Percentiles rank a stretch among this genome's conserved stretches.
These are phyloP conservation scores for Cathartes aura DNA, from an alignment of 2,113 vertebrate species.

Conservation along the genomic window DNA sequence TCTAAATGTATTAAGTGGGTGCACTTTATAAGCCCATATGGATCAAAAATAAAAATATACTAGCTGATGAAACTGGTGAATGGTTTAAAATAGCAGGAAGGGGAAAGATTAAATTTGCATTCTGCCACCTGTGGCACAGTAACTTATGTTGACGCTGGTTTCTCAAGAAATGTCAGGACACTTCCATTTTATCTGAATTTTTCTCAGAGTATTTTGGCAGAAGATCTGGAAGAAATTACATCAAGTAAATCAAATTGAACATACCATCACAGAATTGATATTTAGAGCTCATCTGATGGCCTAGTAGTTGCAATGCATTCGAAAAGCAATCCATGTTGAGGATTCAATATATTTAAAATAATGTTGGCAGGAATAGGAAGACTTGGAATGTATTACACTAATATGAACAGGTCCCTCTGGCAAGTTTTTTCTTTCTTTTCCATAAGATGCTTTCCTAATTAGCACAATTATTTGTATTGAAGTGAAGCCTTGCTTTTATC, in stretches of 20 bases:
- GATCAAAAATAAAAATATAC: neutral
- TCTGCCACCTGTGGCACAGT: neutral
- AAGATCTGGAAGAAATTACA: neutral
- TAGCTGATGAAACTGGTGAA: neutral
- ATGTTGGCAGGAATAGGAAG: neutral
- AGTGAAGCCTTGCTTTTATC: neutral
- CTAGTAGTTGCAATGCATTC: neutral
- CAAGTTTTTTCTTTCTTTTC: neutral
- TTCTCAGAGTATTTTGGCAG: neutral
- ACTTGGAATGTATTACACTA: neutral
- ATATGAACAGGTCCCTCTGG: neutral
- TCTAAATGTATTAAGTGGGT: neutral
- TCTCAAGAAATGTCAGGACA: neutral
- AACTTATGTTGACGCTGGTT: neutral
- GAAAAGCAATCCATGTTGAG: neutral
- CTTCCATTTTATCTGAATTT: neutral
- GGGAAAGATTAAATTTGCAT: neutral
- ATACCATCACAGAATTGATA: neutral
- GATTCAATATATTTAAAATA: neutral
- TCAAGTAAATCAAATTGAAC: neutral
- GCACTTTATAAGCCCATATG: neutral
- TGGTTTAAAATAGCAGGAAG: neutral
- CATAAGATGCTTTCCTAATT: neutral
- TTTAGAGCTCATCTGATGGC: neutral
- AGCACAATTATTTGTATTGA: neutral